Evolutionary conservation across 2,113 vertebrate species (phyloP).

Genomic region (Myrmecophaga tridactyla): DNA sequence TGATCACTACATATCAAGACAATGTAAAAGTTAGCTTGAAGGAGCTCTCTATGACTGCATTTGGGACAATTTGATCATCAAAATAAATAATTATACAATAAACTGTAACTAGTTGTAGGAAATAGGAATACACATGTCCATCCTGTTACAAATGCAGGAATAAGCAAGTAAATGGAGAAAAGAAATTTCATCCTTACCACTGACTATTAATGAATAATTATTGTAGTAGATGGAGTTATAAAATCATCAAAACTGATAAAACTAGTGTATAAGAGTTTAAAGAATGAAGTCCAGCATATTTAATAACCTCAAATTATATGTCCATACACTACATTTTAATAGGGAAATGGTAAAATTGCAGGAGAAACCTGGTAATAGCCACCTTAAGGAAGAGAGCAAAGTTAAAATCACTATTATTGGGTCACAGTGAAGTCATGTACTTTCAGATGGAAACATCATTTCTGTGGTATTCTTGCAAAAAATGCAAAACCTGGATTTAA

Average conservation of each 20-base stretch:
- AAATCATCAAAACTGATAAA: not conserved
- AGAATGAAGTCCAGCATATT: not conserved
- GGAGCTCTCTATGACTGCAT: not conserved
- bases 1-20: not conserved
- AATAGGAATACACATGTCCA: not conserved
- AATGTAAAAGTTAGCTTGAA: not conserved
- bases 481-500: not conserved
- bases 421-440: not conserved
- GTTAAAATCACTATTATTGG: not conserved
- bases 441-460: not conserved
- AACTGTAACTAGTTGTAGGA: not conserved
- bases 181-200: not conserved
- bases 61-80: not conserved
- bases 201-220: not conserved
- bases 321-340: not conserved
- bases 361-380: not conserved
- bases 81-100: not conserved
- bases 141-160: not conserved
- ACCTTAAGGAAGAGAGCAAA: not conserved
- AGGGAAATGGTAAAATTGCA: not conserved
- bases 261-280: not conserved
- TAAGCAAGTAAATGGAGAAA: not conserved
- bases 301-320: not conserved
- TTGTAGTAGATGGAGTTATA: not conserved
- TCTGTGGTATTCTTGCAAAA: not conserved